Percentiles rank a stretch among this genome's conserved stretches.
These are phyloP conservation scores for Tethya wilhelma DNA, from an alignment of 37 sponge, comb jelly and placozoan genomes.

Conservation along the genomic window DNA sequence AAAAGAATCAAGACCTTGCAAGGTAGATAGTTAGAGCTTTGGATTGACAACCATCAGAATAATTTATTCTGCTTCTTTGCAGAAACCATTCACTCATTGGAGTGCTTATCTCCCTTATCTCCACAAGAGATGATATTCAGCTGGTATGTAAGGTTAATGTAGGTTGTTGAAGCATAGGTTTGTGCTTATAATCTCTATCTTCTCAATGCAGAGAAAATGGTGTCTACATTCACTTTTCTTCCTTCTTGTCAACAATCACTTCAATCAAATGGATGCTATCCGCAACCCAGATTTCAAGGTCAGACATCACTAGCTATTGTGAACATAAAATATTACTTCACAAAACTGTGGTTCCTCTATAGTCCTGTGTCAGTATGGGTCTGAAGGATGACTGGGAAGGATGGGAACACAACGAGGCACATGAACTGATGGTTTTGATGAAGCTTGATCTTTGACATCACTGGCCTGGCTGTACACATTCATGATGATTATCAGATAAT, in stretches of 20 bases:
- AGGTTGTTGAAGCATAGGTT: too few species aligned
- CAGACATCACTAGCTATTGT: neutral
- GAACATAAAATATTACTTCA: neutral
- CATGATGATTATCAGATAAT: too few species aligned
- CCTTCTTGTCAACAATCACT: conserved; percentile 18
- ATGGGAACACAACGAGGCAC: conserved; percentile 50
- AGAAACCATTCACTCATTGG: too few species aligned
- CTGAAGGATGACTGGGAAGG: conserved; percentile 33
- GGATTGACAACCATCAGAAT: too few species aligned
- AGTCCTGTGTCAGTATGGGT: conserved; percentile 27
- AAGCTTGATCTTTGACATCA: too few species aligned
- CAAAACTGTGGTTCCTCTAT: neutral
- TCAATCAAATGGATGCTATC: conserved; percentile 23
- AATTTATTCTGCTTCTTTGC: too few species aligned
- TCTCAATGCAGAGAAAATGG: conserved; percentile 23
- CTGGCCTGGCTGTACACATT: too few species aligned
- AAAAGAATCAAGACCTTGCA: conserved; percentile 30
- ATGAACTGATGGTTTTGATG: too few species aligned
- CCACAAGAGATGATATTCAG: too few species aligned
- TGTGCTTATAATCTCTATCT: neutral
- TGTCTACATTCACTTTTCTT: conserved; percentile 43
- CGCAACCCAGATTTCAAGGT: conserved; percentile 23
- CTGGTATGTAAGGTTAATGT: too few species aligned
- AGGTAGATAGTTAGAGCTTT: conserved; percentile 6
- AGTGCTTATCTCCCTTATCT: too few species aligned